phyloP scores from a whole-genome alignment of 2,797 vertebrate species.

The Bovichtus diacanthus region DNA sequence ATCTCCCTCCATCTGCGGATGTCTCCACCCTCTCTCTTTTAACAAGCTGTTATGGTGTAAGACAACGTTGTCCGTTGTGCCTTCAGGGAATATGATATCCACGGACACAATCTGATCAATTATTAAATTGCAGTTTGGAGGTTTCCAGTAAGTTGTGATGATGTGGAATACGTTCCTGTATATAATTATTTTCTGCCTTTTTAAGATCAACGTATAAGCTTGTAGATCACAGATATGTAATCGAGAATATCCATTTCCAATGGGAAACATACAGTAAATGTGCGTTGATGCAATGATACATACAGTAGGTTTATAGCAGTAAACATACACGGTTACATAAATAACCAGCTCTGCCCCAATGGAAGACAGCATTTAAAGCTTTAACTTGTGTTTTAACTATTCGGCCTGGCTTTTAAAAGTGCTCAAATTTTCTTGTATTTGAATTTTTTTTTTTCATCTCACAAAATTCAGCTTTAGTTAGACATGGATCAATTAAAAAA shows the following conservation, averaged over 20 bases:
- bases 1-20: neutral
- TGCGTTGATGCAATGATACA: neutral
- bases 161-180: neutral
- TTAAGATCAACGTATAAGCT: neutral
- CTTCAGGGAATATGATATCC: neutral
- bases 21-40: constrained; percentile 7
- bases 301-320: neutral
- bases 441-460: neutral
- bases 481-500: neutral
- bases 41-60: neutral
- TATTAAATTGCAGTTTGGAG: neutral
- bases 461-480: neutral
- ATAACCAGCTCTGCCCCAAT: neutral
- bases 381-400: neutral
- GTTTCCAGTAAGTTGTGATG: neutral
- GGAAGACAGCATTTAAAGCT: neutral
- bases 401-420: neutral
- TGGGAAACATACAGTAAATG: neutral
- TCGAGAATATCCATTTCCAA: neutral
- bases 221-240: neutral
- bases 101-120: constrained; percentile 5
- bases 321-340: neutral
- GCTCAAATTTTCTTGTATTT: neutral
- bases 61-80: constrained; percentile 4
- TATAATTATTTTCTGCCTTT: neutral